These are phyloP conservation scores for Acinonyx jubatus DNA, from an alignment of 2,113 vertebrate species.

Conservation along the genomic window DNA sequence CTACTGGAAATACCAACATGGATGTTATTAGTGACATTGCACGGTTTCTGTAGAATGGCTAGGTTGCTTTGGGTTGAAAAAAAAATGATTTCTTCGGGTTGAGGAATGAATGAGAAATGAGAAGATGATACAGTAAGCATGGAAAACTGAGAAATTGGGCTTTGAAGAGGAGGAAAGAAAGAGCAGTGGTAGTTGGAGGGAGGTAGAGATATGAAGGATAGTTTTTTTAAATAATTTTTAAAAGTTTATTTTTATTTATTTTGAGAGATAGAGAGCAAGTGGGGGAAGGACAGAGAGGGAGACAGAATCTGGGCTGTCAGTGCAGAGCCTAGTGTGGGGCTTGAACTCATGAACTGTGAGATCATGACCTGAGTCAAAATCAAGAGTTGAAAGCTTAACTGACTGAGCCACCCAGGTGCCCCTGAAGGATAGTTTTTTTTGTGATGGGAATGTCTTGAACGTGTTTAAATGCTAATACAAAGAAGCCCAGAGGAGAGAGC, in stretches of 20 bases:
- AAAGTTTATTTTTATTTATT: too few species aligned
- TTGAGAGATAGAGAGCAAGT: too few species aligned
- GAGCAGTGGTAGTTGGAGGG: neutral
- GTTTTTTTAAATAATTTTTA: neutral
- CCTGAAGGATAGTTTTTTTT: neutral
- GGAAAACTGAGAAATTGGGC: neutral
- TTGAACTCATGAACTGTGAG: too few species aligned
- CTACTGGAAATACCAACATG: neutral
- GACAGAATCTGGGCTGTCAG: too few species aligned
- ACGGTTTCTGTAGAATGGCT: neutral
- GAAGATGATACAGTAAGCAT: neutral
- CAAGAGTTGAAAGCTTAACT: too few species aligned
- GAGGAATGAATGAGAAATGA: conserved; percentile 8
- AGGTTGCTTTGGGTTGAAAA: neutral
- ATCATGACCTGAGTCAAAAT: too few species aligned
- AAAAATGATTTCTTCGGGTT: neutral
- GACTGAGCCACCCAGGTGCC: too few species aligned
- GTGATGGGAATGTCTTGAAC: neutral
- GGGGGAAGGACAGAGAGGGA: too few species aligned
- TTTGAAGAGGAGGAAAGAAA: conserved; percentile 3
- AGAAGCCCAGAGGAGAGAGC: neutral
- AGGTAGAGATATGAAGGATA: neutral
- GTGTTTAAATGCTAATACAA: conserved; percentile 12
- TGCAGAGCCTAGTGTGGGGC: too few species aligned
- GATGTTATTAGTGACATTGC: neutral